Conservation (phyloP, 2,113 vertebrate species). For the Crotalus viridis region DNA sequence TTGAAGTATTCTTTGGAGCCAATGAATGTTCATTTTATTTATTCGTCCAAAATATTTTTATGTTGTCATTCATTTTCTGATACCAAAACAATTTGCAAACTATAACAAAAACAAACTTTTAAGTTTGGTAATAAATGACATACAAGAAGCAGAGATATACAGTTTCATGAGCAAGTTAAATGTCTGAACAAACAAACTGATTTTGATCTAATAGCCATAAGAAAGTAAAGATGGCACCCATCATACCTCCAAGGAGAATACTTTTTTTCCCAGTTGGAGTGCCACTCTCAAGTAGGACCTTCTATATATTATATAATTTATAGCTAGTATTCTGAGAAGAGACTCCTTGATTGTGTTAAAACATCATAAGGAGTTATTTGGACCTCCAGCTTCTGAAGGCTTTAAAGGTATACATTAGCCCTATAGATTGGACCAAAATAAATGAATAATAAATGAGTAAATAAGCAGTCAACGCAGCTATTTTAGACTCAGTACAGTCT, state of each 20-base stretch:
- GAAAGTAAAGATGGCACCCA: background rate
- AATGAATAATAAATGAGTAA: background rate
- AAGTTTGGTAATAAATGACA: background rate
- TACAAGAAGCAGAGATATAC: background rate
- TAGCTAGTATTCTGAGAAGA: background rate
- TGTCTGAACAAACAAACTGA: background rate
- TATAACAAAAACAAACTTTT: background rate
- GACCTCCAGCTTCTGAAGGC: background rate
- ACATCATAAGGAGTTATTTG: background rate
- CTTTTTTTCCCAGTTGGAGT: background rate
- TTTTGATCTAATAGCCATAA: background rate
- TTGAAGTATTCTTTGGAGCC: constrained; percentile 30
- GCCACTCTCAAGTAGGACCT: background rate
- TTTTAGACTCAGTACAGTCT: background rate
- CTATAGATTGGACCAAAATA: background rate
- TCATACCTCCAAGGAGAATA: background rate
- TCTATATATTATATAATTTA: background rate
- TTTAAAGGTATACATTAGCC: background rate
- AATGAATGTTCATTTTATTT: constrained; percentile 38
- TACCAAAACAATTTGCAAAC: background rate
- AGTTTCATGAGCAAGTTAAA: background rate
- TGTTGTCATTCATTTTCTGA: background rate
- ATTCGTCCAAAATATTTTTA: background rate
- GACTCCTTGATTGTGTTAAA: background rate
- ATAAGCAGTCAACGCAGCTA: background rate